Evolutionary conservation across 2,888 invertebrate genomes (phyloP).

Genomic region (Ochlodes sylvanus): DNA sequence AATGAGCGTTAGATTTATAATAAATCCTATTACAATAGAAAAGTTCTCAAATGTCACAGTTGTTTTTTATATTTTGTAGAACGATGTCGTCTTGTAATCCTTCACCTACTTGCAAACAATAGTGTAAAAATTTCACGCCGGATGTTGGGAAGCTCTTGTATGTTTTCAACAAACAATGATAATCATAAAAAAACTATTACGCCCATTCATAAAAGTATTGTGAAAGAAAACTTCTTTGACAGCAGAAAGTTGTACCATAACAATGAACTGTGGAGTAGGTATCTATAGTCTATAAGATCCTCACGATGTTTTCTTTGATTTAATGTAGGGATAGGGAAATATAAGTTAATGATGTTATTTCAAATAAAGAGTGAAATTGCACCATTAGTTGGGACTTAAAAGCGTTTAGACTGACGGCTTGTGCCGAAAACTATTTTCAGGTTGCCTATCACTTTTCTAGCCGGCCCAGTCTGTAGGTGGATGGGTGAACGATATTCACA

Average conservation of each 20-base stretch:
- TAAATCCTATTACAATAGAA: not conserved
- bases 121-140: not conserved
- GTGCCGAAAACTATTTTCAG: too few relatives aligned
- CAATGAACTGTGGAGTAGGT: too few relatives aligned
- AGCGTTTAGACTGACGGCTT: too few relatives aligned
- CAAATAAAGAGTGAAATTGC: too few relatives aligned
- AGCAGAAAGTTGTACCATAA: not conserved
- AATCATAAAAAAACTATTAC: not conserved
- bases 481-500: too few relatives aligned
- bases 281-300: too few relatives aligned
- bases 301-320: too few relatives aligned
- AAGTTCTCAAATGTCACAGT: not conserved
- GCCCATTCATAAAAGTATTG: not conserved
- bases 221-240: not conserved
- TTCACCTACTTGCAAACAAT: conserved; percentile 1
- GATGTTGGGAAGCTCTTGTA: conserved; percentile 1
- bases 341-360: too few relatives aligned
- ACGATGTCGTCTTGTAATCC: not conserved
- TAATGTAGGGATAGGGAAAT: too few relatives aligned
- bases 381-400: too few relatives aligned
- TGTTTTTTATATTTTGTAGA: not conserved
- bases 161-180: not conserved
- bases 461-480: too few relatives aligned
- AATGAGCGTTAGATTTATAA: not conserved
- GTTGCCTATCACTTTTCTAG: too few relatives aligned